A percentile compares a stretch with the other conserved stretches of the same genome.
These are phyloP conservation scores for Acrobasis consociella DNA, from an alignment of 2,888 invertebrate genomes.

Conservation along the genomic window DNA sequence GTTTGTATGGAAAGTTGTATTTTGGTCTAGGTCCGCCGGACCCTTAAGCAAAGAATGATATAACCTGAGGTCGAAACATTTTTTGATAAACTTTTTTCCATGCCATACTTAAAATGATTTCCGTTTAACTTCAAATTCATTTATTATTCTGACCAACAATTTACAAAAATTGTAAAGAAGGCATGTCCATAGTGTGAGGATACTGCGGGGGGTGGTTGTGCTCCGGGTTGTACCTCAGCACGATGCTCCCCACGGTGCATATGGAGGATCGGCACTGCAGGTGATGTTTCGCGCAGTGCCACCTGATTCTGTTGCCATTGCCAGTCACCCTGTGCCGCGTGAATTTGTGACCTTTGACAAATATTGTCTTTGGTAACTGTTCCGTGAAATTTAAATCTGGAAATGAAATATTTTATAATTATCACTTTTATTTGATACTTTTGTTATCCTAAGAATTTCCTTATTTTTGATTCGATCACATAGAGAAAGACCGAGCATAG, in stretches of 20 bases:
- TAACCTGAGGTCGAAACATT: no score
- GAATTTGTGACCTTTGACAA: conserved; percentile 3
- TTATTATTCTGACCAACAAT: background rate
- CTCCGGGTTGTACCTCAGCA: background rate
- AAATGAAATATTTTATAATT: background rate
- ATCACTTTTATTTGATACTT: background rate
- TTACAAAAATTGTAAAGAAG: background rate
- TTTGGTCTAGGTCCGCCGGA: no score
- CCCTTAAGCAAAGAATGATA: no score
- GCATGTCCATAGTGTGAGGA: background rate
- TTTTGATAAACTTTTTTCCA: no score
- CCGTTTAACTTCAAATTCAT: no score
- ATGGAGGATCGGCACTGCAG: background rate
- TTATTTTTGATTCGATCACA: no score
- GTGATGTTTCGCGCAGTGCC: background rate
- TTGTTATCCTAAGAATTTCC: no score
- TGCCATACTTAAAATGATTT: no score
- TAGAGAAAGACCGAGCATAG: no score
- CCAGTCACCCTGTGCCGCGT: background rate
- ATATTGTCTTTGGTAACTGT: background rate
- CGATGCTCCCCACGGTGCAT: background rate
- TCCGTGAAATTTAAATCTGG: background rate
- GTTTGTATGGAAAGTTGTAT: no score
- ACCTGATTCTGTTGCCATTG: background rate
- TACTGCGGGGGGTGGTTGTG: background rate